Evolutionary conservation across 2,888 invertebrate species (phyloP), one percentile per base, ranked within the genome.

Genomic region (Anoncus sp.): DNA sequence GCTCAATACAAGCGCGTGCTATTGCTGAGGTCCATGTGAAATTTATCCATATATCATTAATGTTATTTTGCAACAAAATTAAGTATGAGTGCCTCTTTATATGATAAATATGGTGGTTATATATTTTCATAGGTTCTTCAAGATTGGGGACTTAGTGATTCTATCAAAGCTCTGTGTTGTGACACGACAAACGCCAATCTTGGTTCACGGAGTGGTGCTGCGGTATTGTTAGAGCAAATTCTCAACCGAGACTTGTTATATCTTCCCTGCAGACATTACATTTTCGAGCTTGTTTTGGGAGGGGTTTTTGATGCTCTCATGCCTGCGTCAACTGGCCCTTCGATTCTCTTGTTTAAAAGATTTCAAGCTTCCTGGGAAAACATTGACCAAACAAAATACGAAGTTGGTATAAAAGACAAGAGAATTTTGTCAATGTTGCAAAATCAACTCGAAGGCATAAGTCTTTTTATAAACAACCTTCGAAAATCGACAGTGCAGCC

Each of bases 191-290:
- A 55, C 43, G 66, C 65, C 38, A 78, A 79, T 71, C 74, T 82
- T 24, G 83, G 83, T 18, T 27, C 43, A n/a, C 47, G 70, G 4
- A 79, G 81, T 47, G 81, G 85, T 35, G 82, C 84, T 27, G 82
- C 78, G 77, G 63, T 80, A 38, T 45, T 72, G n/a, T 40, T 85
- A 40, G 81, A 83, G 53, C 72, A 80, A 70, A 70, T 62, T 57
- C 40, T 86, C 20, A 77, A 77, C 14, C 71, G 65, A 77, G 79
- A 81, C 9, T 65, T 85, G 45, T 65, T 84, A 40, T 83, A 82
- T 70, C 55, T 86, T 5, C 77, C 84, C 16, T 85, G 83, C 63
- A 67, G 82, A 20, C 84, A 84, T 66, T 82, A 85, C 45, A 80
- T 83, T 74, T 78, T 81, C 51, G 82, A 85, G 66, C 14, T 85